These are phyloP conservation scores for Drosophila kurseongensis DNA, from an alignment of 1,140 invertebrate genomes.

Conservation along the genomic window DNA sequence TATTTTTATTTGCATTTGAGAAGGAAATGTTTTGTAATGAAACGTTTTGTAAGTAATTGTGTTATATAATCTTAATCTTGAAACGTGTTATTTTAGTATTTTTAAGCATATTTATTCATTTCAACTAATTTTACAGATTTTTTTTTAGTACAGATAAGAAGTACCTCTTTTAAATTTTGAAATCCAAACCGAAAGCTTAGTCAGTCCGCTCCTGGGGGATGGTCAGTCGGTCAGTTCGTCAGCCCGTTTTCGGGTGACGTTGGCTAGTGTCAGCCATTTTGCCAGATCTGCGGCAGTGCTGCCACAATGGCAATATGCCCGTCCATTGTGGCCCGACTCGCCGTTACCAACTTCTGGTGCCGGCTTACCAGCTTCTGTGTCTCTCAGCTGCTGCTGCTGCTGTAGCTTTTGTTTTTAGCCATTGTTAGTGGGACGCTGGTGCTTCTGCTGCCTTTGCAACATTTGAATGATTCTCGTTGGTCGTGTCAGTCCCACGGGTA, in stretches of 20 bases:
- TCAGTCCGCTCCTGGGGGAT: slow-evolving; percentile 42
- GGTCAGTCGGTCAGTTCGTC: slow-evolving; percentile 65
- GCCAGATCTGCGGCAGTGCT: slow-evolving; percentile 33
- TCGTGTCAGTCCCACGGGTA: slow-evolving; percentile 84
- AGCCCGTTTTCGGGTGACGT: slow-evolving; percentile 46
- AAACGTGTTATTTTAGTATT: no score
- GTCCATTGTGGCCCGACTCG: slow-evolving; percentile 40
- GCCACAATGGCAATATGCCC: slow-evolving; percentile 70
- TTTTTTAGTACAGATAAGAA: no score
- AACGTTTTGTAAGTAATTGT: no score
- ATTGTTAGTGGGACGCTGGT: slow-evolving; percentile 63
- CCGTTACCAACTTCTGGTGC: slow-evolving; percentile 38
- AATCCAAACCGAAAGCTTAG: not conserved
- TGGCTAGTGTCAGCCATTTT: slow-evolving; percentile 74
- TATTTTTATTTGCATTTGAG: no score
- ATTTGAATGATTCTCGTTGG: slow-evolving; percentile 83
- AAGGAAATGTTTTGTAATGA: no score
- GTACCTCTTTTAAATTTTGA: not conserved
- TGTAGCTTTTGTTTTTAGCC: slow-evolving; percentile 78
- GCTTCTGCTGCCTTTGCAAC: slow-evolving; percentile 70
- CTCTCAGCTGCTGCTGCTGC: slow-evolving; percentile 24
- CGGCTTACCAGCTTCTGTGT: slow-evolving; percentile 40
- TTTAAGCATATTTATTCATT: no score
- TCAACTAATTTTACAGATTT: no score
- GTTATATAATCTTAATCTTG: no score